These are phyloP conservation scores for Ectemnius lituratus DNA, from an alignment of 2,888 invertebrate species.

Conservation along the genomic window DNA sequence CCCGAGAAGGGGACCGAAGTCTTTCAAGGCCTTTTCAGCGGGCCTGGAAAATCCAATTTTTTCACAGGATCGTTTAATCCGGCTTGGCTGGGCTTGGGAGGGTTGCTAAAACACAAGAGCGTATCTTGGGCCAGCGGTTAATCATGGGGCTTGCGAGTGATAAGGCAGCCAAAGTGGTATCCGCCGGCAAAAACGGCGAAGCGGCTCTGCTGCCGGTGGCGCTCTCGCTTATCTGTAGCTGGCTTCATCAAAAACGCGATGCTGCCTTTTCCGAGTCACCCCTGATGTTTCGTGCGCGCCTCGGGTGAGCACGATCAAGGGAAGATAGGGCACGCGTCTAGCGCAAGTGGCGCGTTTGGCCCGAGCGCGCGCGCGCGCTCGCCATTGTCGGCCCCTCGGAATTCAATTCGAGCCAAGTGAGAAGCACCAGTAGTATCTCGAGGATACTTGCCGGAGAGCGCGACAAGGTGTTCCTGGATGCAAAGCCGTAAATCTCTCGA, in stretches of 20 bases:
- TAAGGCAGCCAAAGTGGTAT: slow-evolving; percentile 4
- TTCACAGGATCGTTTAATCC: no score
- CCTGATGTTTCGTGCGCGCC: slow-evolving; percentile 34
- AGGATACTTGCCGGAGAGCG: slow-evolving; percentile 25
- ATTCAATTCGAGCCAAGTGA: slow-evolving; percentile 55
- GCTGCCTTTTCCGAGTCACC: slow-evolving; percentile 26
- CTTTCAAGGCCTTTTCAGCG: not conserved
- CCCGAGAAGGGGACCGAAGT: not conserved
- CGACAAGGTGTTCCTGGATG: slow-evolving; percentile 57
- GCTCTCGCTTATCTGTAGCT: slow-evolving; percentile 9
- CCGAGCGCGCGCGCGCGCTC: slow-evolving; percentile 17
- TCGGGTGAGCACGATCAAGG: slow-evolving; percentile 29
- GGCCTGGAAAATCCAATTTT: no score
- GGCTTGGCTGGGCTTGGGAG: no score
- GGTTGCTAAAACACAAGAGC: not conserved
- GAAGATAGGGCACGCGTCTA: slow-evolving; percentile 21
- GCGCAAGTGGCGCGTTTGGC: slow-evolving; percentile 21
- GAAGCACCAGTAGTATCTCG: slow-evolving; percentile 44
- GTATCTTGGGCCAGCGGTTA: not conserved
- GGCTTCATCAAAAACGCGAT: slow-evolving; percentile 20
- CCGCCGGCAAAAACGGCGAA: not conserved
- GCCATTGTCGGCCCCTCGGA: slow-evolving; percentile 45
- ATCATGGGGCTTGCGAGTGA: slow-evolving; percentile 5
- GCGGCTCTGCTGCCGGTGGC: not conserved
- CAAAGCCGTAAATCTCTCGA: slow-evolving; percentile 61